Evolutionary conservation across 2,113 vertebrate species (phyloP).

Genomic region (Recurvirostra avosetta): DNA sequence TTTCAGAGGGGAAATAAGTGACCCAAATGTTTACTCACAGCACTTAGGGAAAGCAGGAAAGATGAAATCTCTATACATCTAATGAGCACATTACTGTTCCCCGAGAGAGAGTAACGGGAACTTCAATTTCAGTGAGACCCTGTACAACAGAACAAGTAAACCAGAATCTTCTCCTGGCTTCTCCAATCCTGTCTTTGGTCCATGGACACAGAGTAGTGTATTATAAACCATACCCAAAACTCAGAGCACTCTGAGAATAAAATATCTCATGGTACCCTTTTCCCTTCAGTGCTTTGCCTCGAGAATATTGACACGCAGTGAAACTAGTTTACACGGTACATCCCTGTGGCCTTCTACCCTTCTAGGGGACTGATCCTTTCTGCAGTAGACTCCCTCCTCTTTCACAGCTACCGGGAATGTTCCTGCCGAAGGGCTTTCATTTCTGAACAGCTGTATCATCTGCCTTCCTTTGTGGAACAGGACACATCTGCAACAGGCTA

Average conservation of each 20-base stretch:
- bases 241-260: not conserved
- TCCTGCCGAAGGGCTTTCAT: not conserved
- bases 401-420: not conserved
- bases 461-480: not conserved
- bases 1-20: not conserved
- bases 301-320: fast-evolving
- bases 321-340: not conserved
- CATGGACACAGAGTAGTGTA: not conserved
- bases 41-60: not conserved
- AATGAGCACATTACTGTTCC: not conserved
- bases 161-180: not conserved
- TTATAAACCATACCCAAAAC: not conserved
- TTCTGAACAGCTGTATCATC: not conserved
- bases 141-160: not conserved
- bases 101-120: not conserved
- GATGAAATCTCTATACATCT: not conserved
- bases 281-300: not conserved
- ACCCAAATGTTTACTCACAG: not conserved
- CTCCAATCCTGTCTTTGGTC: not conserved
- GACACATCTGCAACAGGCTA: fast-evolving
- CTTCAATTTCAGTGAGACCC: not conserved
- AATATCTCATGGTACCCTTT: not conserved
- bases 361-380: not conserved
- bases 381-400: not conserved
- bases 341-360: not conserved